A percentile compares a stretch with the other conserved stretches of the same genome.
These are phyloP conservation scores for Rattus rattus DNA, from an alignment of 2,113 vertebrate genomes.

Conservation along the genomic window DNA sequence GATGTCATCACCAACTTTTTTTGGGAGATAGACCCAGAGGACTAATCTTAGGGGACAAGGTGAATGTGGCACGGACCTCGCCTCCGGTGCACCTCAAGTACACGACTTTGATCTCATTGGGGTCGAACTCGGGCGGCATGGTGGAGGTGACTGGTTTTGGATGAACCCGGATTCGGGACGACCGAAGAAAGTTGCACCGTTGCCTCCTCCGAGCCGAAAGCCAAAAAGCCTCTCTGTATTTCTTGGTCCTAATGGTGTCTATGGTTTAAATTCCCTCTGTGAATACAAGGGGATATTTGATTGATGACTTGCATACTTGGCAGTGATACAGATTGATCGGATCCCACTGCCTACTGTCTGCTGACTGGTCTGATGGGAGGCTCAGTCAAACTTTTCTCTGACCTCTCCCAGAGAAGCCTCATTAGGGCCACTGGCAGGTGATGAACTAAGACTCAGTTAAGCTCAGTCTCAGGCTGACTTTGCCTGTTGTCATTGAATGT, in stretches of 20 bases:
- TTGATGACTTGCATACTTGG: background rate
- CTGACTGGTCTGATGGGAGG: background rate
- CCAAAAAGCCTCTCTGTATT: background rate
- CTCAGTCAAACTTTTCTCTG: background rate
- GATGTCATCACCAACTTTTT: too few relatives aligned
- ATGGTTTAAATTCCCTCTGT: background rate
- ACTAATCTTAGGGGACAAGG: too few relatives aligned
- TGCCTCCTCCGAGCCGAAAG: too few relatives aligned
- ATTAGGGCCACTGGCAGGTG: background rate
- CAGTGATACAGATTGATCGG: background rate
- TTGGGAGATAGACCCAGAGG: too few relatives aligned
- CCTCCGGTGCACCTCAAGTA: too few relatives aligned
- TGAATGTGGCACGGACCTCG: too few relatives aligned
- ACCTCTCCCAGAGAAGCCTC: background rate
- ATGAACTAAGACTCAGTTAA: background rate
- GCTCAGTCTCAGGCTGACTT: constrained; percentile 4
- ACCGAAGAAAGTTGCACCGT: too few relatives aligned
- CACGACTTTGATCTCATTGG: too few relatives aligned
- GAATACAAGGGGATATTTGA: background rate
- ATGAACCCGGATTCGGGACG: too few relatives aligned
- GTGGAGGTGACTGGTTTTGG: too few relatives aligned
- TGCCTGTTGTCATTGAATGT: constrained; percentile 49
- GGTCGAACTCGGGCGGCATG: too few relatives aligned
- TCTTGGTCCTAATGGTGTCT: background rate
- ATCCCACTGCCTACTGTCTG: background rate